Base-by-base conservation (phyloP, 1,140 invertebrate species). In the Onthophagus taurus region DNA sequence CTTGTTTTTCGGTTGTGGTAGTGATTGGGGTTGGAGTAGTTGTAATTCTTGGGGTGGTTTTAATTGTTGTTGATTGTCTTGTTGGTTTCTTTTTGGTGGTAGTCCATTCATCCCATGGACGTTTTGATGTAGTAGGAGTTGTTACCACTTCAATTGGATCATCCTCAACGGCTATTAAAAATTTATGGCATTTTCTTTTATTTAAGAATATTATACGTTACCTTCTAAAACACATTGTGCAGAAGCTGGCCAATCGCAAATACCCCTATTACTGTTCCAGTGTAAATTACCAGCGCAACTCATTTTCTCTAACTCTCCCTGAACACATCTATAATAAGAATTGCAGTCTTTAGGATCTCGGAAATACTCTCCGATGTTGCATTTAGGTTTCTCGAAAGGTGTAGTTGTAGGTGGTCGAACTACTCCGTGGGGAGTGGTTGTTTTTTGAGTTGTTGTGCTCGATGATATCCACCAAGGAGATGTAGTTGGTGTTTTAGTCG, bases 271-370 rank as follows among this genome's bases (percentile, higher is more conserved):
- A 6, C 64, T 59, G 52, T 87, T 85, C 85, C 85, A 91, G 54
- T 89, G 83, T n/a, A 89, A 60, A 21, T 83, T 83, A 1, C 78
- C 75, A 0, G 84, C 78, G 58, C 87, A 90, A 17, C 77, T 72
- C 50, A 84, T 77, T 19, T 74, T 77, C 30, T 68, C 70, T 39
- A 81, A 69, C 39, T 79, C 75, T 0, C 81, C 81, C 2, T 75
- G 65, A 9, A 83, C 72, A 54, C 87, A 89, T 55, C 81, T 74
- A 43, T 81, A 80, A 56, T 86, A 91, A 1, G 74, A 72, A 44
- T 77, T 78, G 51, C 87, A 91, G 55, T 85, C 82, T 0, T 58
- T 65, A 0, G 75, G 72, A 47, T 85, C 80, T 0, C 78, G 60
- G 17, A 69, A 63, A 57, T 85, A 85, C 20, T 80, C 67, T 1